A percentile compares a stretch with the other conserved stretches of the same genome.
These are phyloP conservation scores for Gymnarchus niloticus DNA, from an alignment of 2,113 vertebrate genomes.

Conservation along the genomic window DNA sequence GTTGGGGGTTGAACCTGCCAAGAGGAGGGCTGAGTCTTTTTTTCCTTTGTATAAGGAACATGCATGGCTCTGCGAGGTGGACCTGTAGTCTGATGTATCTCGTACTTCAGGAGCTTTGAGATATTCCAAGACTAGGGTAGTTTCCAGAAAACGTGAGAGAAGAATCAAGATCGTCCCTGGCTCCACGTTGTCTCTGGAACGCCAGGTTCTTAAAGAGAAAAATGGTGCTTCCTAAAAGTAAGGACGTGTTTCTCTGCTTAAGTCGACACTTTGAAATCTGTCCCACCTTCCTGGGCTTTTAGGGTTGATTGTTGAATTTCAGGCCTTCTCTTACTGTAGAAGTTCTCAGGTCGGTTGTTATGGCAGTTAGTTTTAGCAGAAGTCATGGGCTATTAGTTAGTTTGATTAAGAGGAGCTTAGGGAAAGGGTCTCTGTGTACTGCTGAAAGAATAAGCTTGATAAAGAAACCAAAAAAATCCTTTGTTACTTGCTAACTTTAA, in stretches of 20 bases:
- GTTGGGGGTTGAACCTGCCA: too few species aligned
- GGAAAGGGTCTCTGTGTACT: not conserved
- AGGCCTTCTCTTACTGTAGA: not conserved
- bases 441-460: not conserved
- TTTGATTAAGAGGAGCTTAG: not conserved
- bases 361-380: not conserved
- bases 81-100: not conserved
- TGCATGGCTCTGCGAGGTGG: not conserved
- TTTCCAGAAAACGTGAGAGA: not conserved
- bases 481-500: not conserved
- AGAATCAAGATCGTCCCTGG: not conserved
- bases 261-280: not conserved
- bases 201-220: not conserved
- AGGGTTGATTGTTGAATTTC: not conserved
- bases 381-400: not conserved
- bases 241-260: not conserved
- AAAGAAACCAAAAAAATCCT: not conserved
- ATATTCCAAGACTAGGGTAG: not conserved
- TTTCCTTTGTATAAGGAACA: not conserved
- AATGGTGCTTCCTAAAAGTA: not conserved
- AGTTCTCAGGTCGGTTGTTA: not conserved
- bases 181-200: not conserved
- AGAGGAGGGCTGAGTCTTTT: not conserved
- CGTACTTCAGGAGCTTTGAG: not conserved
- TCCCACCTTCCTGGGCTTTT: not conserved